These are phyloP conservation scores for Crocidura indochinensis DNA, from an alignment of 2,797 vertebrate species.

Conservation along the genomic window DNA sequence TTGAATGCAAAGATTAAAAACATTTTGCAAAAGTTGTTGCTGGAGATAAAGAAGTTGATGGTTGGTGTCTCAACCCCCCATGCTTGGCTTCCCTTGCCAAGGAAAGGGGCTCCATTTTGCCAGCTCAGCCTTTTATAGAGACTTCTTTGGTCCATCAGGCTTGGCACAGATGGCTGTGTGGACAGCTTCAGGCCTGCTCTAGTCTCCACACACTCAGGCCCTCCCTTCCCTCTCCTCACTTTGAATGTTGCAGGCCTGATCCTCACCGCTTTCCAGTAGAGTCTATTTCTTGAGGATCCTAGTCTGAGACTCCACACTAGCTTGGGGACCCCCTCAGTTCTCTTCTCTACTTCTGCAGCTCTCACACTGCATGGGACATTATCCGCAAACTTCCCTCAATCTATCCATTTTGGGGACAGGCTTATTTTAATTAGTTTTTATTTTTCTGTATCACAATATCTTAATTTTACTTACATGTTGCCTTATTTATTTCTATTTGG, in stretches of 20 bases:
- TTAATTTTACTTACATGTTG: no score
- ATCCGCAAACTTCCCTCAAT: no score
- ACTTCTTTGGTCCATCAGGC: neutral
- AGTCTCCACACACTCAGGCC: neutral
- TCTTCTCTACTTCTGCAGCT: neutral
- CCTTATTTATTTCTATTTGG: no score
- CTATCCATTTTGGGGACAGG: no score
- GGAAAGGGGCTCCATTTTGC: conserved; percentile 52
- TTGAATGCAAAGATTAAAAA: conserved; percentile 85
- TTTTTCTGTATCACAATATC: no score
- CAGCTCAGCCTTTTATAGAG: neutral
- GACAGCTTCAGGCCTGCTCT: neutral
- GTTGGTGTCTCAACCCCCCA: neutral
- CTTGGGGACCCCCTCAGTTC: neutral
- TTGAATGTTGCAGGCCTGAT: no score
- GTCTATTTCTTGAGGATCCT: neutral
- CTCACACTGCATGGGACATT: no score
- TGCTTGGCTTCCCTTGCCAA: neutral
- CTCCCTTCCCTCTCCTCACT: accelerated
- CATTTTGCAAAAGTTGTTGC: conserved; percentile 88
- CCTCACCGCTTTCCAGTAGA: neutral
- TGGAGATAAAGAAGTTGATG: conserved; percentile 41
- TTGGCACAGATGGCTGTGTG: neutral
- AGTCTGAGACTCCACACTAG: neutral
- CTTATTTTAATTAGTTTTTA: no score